Base-by-base conservation (phyloP, 2,888 invertebrate genomes). In the Anticlea derivata region DNA sequence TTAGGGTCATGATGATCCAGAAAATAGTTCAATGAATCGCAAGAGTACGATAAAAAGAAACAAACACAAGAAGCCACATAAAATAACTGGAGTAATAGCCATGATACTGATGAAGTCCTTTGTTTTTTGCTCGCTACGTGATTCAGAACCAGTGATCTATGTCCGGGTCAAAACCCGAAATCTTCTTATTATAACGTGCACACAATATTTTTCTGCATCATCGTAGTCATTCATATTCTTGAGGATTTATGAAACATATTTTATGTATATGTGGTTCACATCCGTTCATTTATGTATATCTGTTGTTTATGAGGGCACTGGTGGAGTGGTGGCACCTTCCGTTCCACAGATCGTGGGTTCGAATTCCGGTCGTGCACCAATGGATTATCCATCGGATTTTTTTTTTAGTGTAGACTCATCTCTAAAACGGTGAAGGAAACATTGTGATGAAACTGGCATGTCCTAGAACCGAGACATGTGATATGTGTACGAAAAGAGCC, bases 131-230 rank as follows among this genome's bases (percentile, higher is more conserved):
- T 56, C 51, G 63, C 58, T 55, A 69, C 70, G 73, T 82, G 82
- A 79, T 76, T 78, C 75, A 75, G 68, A 61, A 61, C 66, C 60
- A 57, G 65, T 62, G 66, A 75, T 79, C 73, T 76, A 73, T 73
- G 74, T 78, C 75, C 80, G 80, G 81, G 73, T 77, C 79, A 77
- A 75, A 73, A 76, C 80, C 79, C 70, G 73, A 47, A 52, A 51
- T 52, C 27, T 53, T 51, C 41, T 46, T 56, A 46, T 50, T 58
- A 55, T 45, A 60, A 51, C 46, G 53, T 48, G 55, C 57, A 60
- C 53, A 60, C 54, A 45, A 54, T 55, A 58, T 60, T 60, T 58
- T 49, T 61, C 33, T 59, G 43, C 38, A 52, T 58, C 52, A 59
- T 66, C 51, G 55, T 53, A 33, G 7, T 1, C 29, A 46, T 35